Percentiles rank a stretch among this genome's conserved stretches.
These are phyloP conservation scores for Atta colombica DNA, from an alignment of 1,140 invertebrate species.

Conservation along the genomic window DNA sequence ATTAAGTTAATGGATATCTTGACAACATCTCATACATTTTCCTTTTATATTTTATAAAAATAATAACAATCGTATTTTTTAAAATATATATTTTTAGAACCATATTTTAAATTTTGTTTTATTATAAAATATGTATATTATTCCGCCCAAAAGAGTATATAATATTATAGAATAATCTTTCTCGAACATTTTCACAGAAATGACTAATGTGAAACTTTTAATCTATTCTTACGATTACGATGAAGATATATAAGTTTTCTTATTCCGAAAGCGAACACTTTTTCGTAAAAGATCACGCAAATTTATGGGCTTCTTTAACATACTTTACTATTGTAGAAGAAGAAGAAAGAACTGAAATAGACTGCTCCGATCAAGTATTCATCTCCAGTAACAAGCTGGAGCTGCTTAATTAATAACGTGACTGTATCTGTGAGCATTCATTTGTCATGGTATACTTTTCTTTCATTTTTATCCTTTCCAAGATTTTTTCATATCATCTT, in stretches of 20 bases:
- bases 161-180: background rate
- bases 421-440: conserved; percentile 12
- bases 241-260: conserved; percentile 21
- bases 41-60: background rate
- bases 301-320: conserved; percentile 23
- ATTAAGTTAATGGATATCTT: background rate
- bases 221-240: conserved; percentile 4
- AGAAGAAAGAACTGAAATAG: background rate
- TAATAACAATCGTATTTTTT: background rate
- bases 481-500: background rate
- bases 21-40: background rate
- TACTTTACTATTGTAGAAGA: conserved; percentile 9
- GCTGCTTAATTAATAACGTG: conserved; percentile 45
- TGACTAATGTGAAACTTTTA: conserved; percentile 13
- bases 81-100: background rate
- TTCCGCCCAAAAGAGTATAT: too few relatives aligned
- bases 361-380: conserved; percentile 42
- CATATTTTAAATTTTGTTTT: background rate
- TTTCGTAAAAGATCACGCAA: conserved; percentile 2
- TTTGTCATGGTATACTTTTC: background rate
- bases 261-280: conserved; percentile 11
- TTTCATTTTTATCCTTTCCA: conserved; percentile 9
- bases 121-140: background rate
- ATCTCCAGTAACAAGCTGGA: conserved; percentile 8
- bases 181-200: background rate